Percentiles rank a stretch among this genome's conserved stretches.
phyloP scores from a whole-genome alignment of 2,888 invertebrate species.

The Leptinotarsa juncta region DNA sequence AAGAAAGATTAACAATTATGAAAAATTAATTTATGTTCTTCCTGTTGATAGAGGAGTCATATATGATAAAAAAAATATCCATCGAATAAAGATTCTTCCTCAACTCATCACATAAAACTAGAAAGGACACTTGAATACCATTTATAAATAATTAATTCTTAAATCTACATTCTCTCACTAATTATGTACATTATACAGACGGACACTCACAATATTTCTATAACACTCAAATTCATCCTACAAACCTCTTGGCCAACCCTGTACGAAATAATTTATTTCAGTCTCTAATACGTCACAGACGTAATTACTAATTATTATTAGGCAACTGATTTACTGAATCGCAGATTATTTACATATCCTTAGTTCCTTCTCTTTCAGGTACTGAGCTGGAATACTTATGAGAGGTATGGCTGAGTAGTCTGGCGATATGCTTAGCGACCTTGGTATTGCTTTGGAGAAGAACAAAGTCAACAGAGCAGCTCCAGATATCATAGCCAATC shows the following conservation, averaged over 20 bases:
- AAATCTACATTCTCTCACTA: conserved; percentile 36
- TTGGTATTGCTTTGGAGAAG: conserved; percentile 45
- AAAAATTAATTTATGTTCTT: too few species aligned
- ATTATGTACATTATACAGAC: conserved; percentile 38
- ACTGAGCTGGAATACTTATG: conserved; percentile 56
- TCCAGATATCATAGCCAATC: conserved; percentile 58
- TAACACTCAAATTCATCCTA: neutral
- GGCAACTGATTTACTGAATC: neutral
- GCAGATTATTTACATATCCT: conserved; percentile 47
- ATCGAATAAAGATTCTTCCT: neutral
- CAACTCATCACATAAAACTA: neutral
- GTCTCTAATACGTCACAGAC: conserved; percentile 53
- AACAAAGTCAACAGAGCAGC: conserved; percentile 54
- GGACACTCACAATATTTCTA: neutral
- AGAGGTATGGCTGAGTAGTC: conserved; percentile 61
- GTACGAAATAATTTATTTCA: conserved; percentile 51
- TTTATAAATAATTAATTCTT: conserved; percentile 37
- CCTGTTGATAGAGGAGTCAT: too few species aligned
- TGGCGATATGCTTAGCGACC: conserved; percentile 52
- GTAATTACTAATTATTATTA: conserved; percentile 31
- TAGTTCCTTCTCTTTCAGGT: conserved; percentile 51
- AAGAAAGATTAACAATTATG: too few species aligned
- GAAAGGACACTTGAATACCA: conserved; percentile 37
- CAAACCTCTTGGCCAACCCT: conserved; percentile 5
- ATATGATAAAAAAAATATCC: neutral